Evolutionary conservation across 2,888 invertebrate species (phyloP), one percentile per base, ranked within the genome.

Genomic region (Vanessa cardui): DNA sequence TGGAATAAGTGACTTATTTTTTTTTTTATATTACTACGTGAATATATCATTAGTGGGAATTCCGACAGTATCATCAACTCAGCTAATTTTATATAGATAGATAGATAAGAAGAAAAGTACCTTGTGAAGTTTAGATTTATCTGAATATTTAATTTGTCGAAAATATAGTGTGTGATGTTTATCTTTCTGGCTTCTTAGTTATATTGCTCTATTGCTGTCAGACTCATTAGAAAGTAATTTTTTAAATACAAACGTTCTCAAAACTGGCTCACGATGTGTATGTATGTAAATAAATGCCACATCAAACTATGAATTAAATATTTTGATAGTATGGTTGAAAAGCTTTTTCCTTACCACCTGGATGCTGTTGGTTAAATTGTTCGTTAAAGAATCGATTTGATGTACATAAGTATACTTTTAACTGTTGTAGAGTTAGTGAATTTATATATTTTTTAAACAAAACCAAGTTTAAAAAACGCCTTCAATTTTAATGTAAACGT

Each of bases 281-380:
- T 52, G 52, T 52, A 54, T 54, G 31, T 54, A 54, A 54, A 31
- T 7, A 59, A 59, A 64, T 45, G 50, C 26, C 31, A 54, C 46
- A 16, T 31, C 52, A 54, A 59, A 60, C 21, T 52, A n/a, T 46
- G 21, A 60, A 65, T 45, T 54, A 60, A 64, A 59, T n/a, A 52
- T 60, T 65, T 65, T 65, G 65, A 65, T 60, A 60, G 60, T 62
- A 62, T 62, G 49, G 47, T 62, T 58, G 45, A 49, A 16, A 45
- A 1, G 33, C n/a, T 26, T 39, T 61, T 60, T 56, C n/a, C 18
- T 44, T 16, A 18, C 4, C 39, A 39, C 39, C 12, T 12, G 4
- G 2, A 39, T 12, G 4, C 39, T 12, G 0, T 39, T 39, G 4
- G 39, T 3, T 39, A 39, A 39, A 39, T 12, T 4, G 3, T 39